Evolutionary conservation across 1,140 invertebrate genomes (phyloP).

Genomic region (Laodelphax striatellus): DNA sequence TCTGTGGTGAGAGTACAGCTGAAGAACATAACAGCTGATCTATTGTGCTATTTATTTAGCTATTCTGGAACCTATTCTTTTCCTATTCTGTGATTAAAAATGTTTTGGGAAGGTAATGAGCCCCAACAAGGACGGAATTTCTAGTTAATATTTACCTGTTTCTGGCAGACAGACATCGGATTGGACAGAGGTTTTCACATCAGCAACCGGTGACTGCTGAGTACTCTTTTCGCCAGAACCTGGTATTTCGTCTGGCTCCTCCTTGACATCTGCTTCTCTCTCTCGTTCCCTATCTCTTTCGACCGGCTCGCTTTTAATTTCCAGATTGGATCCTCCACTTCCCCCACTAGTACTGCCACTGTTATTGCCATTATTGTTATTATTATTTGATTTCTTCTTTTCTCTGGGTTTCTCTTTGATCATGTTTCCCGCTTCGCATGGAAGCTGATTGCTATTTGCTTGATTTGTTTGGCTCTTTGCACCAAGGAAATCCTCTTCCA

Average conservation of each 20-base stretch:
- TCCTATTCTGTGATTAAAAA: too few species aligned
- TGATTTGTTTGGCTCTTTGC: not conserved
- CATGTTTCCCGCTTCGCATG: slow-evolving; percentile 3
- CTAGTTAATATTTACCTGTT: not conserved
- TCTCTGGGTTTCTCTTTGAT: slow-evolving; percentile 14
- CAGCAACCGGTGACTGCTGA: not conserved
- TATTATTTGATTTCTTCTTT: slow-evolving; percentile 10
- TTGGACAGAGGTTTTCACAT: not conserved
- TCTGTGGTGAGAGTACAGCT: too few species aligned
- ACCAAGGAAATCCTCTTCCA: not conserved
- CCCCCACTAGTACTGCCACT: not conserved
- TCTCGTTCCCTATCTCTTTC: slow-evolving; percentile 8
- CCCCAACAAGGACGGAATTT: too few species aligned
- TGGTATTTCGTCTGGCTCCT: slow-evolving; percentile 3
- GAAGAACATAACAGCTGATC: too few species aligned
- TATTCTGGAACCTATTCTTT: too few species aligned
- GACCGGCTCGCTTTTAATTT: slow-evolving; percentile 11
- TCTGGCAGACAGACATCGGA: slow-evolving; percentile 3
- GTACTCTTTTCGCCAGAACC: not conserved
- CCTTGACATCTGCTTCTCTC: slow-evolving; percentile 11
- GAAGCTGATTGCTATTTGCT: not conserved
- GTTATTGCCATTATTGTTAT: slow-evolving; percentile 8
- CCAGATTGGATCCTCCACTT: not conserved
- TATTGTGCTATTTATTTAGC: too few species aligned
- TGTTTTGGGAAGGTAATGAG: too few species aligned